Evolutionary conservation across 1,140 invertebrate species (phyloP).

Genomic region (Leucophenga varia): DNA sequence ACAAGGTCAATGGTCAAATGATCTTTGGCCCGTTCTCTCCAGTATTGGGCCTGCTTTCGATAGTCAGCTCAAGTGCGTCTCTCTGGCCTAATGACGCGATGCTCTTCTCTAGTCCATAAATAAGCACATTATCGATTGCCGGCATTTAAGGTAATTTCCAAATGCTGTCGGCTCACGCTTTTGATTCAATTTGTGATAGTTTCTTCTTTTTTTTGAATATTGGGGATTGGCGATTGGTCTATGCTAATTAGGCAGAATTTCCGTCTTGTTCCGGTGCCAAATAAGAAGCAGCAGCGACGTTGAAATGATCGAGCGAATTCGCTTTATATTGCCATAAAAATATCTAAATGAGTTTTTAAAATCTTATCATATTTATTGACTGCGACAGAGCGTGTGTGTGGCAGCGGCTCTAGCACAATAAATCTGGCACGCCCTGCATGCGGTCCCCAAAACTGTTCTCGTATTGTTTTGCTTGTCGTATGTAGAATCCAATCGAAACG

Average conservation of each 20-base stretch:
- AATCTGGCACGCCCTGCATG: slow-evolving; percentile 29
- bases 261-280: slow-evolving; percentile 37
- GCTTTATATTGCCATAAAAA: slow-evolving; percentile 29
- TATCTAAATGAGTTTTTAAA: slow-evolving; percentile 26
- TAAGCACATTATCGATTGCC: slow-evolving; percentile 34
- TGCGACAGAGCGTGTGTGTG: slow-evolving; percentile 5
- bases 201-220: slow-evolving; percentile 10
- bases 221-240: slow-evolving; percentile 15
- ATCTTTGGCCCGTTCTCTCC: background rate
- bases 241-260: slow-evolving; percentile 37
- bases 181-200: slow-evolving; percentile 32
- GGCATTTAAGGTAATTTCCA: slow-evolving; percentile 34
- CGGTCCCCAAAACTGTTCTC: slow-evolving; percentile 19
- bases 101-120: slow-evolving; percentile 29
- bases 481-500: no score
- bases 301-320: slow-evolving; percentile 24
- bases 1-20: slow-evolving; percentile 15
- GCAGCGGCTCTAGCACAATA: slow-evolving; percentile 16
- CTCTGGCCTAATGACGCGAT: slow-evolving; percentile 18
- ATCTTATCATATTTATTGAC: slow-evolving; percentile 19
- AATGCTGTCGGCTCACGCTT: slow-evolving; percentile 37
- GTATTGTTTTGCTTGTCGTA: no score
- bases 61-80: slow-evolving; percentile 4
- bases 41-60: slow-evolving; percentile 9
- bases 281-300: slow-evolving; percentile 20